These are phyloP conservation scores for Chrysotoxum bicinctum DNA, from an alignment of 2,888 invertebrate species.

Conservation along the genomic window DNA sequence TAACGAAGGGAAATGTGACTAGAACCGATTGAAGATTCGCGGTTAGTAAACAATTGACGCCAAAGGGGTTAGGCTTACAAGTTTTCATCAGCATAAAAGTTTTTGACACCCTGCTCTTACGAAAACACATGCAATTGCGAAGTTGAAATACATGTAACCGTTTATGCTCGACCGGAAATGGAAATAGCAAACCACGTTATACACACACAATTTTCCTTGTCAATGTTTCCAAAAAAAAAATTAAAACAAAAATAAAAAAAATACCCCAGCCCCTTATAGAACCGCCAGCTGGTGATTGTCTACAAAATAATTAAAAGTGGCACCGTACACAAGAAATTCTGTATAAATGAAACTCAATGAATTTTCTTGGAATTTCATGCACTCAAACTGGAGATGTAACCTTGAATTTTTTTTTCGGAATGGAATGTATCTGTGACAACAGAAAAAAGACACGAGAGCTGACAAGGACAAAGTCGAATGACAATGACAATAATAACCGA, in stretches of 20 bases:
- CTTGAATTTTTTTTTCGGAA: slow-evolving; percentile 51
- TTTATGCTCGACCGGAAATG: slow-evolving; percentile 31
- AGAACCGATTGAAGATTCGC: slow-evolving; percentile 27
- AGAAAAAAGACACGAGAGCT: slow-evolving; percentile 4
- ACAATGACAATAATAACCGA: slow-evolving; percentile 8
- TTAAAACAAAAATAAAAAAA: neutral
- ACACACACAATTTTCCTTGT: neutral
- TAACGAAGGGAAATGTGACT: slow-evolving; percentile 26
- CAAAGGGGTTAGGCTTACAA: slow-evolving; percentile 32
- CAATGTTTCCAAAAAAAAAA: slow-evolving; percentile 8
- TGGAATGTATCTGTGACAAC: slow-evolving; percentile 41
- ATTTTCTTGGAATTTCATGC: slow-evolving; percentile 31
- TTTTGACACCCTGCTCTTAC: neutral
- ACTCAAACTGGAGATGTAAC: slow-evolving; percentile 41
- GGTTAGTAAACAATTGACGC: slow-evolving; percentile 37
- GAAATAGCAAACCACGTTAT: slow-evolving; percentile 19
- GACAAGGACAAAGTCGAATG: slow-evolving; percentile 33
- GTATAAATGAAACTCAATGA: neutral
- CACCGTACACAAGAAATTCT: slow-evolving; percentile 7
- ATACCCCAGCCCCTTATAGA: neutral
- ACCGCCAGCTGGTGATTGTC: slow-evolving; percentile 55
- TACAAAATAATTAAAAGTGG: slow-evolving; percentile 58
- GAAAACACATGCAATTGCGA: slow-evolving; percentile 4
- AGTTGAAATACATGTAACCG: neutral
- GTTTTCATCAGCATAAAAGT: slow-evolving; percentile 12